Conservation (phyloP, 2,797 vertebrate species). For the Sphaeramia orbicularis region DNA sequence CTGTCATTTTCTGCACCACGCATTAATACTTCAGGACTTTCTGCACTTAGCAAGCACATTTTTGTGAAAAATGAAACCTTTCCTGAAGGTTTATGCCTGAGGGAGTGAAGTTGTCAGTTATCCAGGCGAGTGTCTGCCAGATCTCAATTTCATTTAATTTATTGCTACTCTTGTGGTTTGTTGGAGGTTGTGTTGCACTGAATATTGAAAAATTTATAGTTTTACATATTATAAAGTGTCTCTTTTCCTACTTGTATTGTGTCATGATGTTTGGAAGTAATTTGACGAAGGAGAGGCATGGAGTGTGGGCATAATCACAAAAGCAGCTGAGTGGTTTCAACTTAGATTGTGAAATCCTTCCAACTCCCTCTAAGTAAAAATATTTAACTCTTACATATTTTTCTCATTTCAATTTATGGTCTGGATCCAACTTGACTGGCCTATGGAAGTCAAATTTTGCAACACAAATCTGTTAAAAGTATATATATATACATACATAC, state of each 20-base stretch:
- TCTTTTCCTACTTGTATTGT: conserved; percentile 26
- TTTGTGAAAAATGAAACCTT: conserved; percentile 60
- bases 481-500: no score
- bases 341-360: background rate
- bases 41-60: conserved; percentile 52
- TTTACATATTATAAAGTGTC: conserved; percentile 23
- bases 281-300: conserved; percentile 1
- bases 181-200: conserved; percentile 41
- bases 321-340: conserved; percentile 23
- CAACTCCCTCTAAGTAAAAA: no score
- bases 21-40: conserved; percentile 61
- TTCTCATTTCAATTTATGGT: no score
- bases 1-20: conserved; percentile 19
- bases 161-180: conserved; percentile 57
- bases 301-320: background rate
- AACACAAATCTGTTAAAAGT: no score
- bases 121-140: conserved; percentile 42
- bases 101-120: conserved; percentile 41
- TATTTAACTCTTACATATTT: no score
- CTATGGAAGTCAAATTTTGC: no score
- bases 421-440: no score
- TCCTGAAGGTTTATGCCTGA: conserved; percentile 28
- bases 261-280: conserved; percentile 58
- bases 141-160: conserved; percentile 62
- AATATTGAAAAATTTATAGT: conserved; percentile 51